Evolutionary conservation across 2,888 invertebrate genomes (phyloP).

Genomic region (Synergus japonicus): DNA sequence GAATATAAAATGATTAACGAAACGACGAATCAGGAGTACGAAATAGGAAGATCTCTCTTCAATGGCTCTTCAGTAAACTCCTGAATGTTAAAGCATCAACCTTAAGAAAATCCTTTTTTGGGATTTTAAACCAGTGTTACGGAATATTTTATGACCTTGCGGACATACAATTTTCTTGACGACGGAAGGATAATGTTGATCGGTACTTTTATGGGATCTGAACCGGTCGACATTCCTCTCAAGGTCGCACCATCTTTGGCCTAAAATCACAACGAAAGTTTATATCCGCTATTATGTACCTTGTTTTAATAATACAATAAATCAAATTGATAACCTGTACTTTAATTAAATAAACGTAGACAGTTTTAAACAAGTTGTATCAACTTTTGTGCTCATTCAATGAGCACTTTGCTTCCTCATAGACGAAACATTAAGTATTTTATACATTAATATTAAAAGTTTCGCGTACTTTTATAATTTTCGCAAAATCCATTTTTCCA

Average conservation of each 20-base stretch:
- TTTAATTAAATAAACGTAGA: neutral
- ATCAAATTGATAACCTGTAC: too few relatives aligned
- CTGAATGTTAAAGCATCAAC: neutral
- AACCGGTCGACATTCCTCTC: conserved; percentile 40
- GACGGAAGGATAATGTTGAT: conserved; percentile 39
- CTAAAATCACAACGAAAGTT: neutral
- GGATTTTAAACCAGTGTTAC: neutral
- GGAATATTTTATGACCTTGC: neutral
- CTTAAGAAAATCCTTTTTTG: conserved; percentile 22
- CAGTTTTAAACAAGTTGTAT: too few relatives aligned
- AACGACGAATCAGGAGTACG: too few relatives aligned
- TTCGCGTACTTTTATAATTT: too few relatives aligned
- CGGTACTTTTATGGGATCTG: conserved; percentile 19
- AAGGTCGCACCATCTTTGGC: conserved; percentile 47
- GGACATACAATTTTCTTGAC: conserved; percentile 1
- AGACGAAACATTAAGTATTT: too few relatives aligned
- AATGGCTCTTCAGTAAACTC: neutral
- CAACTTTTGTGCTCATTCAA: too few relatives aligned
- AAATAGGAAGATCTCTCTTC: too few relatives aligned
- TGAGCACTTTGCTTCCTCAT: too few relatives aligned
- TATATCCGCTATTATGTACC: neutral
- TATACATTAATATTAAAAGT: too few relatives aligned
- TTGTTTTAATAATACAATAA: neutral
- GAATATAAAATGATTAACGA: too few relatives aligned
- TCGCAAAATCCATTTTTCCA: too few relatives aligned